Conservation (phyloP, 2,888 invertebrate species). For the Thalpophila matura region DNA sequence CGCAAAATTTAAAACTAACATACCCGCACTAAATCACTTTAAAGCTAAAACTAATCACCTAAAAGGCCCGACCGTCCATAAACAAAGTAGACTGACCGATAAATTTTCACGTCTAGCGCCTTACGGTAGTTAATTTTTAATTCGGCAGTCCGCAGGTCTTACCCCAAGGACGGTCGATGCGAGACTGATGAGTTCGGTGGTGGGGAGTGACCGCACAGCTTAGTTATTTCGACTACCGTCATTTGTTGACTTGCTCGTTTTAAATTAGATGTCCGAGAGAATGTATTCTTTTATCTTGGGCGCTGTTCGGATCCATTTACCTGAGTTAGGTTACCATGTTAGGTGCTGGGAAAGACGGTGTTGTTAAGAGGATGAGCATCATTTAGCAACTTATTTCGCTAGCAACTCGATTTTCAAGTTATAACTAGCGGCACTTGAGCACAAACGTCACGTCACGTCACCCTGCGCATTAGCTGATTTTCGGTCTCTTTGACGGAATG, state of each 20-base stretch:
- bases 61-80: constrained; percentile 78
- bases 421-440: no score
- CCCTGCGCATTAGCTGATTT: no score
- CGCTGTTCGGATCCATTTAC: constrained; percentile 39
- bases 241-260: constrained; percentile 83
- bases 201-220: constrained; percentile 80
- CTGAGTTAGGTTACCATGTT: constrained; percentile 30
- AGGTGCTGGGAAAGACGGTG: no score
- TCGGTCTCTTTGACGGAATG: no score
- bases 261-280: constrained; percentile 80
- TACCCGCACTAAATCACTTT: constrained; percentile 67
- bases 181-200: constrained; percentile 83
- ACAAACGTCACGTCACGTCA: no score
- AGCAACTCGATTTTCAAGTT: no score
- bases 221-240: constrained; percentile 88
- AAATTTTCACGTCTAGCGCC: constrained; percentile 78
- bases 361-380: no score
- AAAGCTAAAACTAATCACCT: constrained; percentile 78
- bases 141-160: constrained; percentile 81
- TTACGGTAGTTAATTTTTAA: constrained; percentile 85
- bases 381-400: no score
- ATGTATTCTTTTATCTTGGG: constrained; percentile 68
- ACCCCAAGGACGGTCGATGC: constrained; percentile 78
- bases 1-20: constrained; percentile 47
- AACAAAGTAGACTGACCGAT: constrained; percentile 81